Percentiles rank a stretch among this genome's conserved stretches.
These are phyloP conservation scores for Pangasianodon hypophthalmus DNA, from an alignment of 2,113 vertebrate genomes.

Conservation along the genomic window DNA sequence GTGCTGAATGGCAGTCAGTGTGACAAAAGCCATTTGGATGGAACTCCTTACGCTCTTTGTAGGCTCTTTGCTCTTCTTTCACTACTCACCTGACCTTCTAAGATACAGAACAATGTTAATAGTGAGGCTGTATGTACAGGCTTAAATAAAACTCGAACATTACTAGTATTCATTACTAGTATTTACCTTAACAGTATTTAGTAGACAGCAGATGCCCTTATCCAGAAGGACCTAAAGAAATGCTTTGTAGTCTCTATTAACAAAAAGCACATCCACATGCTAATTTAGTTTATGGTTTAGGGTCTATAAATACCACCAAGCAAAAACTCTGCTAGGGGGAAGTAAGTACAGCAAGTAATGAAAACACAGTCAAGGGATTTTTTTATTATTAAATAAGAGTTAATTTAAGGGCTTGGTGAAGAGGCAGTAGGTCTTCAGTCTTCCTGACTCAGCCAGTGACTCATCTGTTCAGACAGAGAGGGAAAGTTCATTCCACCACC, in stretches of 20 bases:
- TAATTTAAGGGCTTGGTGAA: neutral
- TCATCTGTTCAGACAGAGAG: neutral
- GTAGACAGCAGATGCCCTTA: neutral
- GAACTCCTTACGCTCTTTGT: neutral
- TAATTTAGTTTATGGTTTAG: neutral
- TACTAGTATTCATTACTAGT: neutral
- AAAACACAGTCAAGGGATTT: neutral
- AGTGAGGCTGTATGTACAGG: neutral
- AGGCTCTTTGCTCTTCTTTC: neutral
- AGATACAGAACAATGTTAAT: neutral
- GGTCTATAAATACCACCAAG: neutral
- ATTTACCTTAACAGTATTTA: neutral
- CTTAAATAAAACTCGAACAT: neutral
- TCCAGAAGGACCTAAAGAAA: neutral
- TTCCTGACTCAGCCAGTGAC: constrained; percentile 4
- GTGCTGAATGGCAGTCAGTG: neutral
- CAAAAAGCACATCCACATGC: neutral
- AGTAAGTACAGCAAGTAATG: neutral
- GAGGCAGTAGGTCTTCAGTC: neutral
- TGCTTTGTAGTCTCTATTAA: neutral
- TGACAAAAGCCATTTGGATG: neutral
- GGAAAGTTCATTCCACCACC: neutral
- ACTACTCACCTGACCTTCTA: neutral
- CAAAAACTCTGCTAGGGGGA: neutral
- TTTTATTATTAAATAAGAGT: neutral